Conservation (phyloP, 2,888 invertebrate species). For the Ochropleura leucogaster region DNA sequence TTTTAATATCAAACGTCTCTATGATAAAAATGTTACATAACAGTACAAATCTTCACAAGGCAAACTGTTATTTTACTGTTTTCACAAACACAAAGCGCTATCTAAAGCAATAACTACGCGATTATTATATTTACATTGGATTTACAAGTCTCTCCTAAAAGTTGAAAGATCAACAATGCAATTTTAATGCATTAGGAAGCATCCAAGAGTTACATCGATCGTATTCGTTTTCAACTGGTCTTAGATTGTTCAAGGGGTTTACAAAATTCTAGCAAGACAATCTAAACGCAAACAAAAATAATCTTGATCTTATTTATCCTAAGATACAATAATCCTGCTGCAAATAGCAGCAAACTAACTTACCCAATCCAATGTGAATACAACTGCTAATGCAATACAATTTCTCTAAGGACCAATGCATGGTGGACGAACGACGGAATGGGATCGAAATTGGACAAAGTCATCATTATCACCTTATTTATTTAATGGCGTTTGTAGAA, state of each 20-base stretch:
- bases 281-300: background rate
- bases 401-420: background rate
- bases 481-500: too few relatives aligned
- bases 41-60: background rate
- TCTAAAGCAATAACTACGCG: background rate
- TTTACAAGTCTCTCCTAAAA: background rate
- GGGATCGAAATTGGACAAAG: background rate
- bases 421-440: background rate
- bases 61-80: background rate
- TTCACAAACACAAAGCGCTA: background rate
- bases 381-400: background rate
- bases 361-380: constrained; percentile 11
- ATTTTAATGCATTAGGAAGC: background rate
- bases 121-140: background rate
- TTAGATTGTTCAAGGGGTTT: background rate
- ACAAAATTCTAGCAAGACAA: background rate
- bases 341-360: background rate
- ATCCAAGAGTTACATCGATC: background rate
- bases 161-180: background rate
- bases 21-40: too few relatives aligned
- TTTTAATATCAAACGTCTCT: too few relatives aligned
- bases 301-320: too few relatives aligned
- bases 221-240: background rate
- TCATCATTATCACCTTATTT: too few relatives aligned
- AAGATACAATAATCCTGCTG: background rate